Percentiles rank a stretch among this genome's conserved stretches.
These are phyloP conservation scores for Spodoptera exigua DNA, from an alignment of 2,888 invertebrate species.

Conservation along the genomic window DNA sequence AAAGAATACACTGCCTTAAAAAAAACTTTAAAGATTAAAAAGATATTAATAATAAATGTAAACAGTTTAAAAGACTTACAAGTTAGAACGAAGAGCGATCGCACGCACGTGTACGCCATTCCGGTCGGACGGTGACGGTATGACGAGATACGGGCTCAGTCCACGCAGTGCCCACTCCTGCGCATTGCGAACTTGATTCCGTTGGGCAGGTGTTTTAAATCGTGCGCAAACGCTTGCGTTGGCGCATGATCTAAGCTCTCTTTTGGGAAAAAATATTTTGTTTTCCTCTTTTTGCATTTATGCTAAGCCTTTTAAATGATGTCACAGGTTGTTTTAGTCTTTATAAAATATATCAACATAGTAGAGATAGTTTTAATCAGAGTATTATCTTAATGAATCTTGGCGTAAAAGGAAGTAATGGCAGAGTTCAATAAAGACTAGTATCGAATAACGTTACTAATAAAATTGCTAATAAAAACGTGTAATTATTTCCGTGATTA, in stretches of 20 bases:
- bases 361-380: too few relatives aligned
- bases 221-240: constrained; percentile 14
- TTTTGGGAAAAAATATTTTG: background rate
- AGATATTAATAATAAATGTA: constrained; percentile 14
- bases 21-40: constrained; percentile 12
- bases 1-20: background rate
- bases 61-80: constrained; percentile 71
- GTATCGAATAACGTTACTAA: too few relatives aligned
- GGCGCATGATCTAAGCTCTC: constrained; percentile 3
- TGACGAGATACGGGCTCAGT: constrained; percentile 47
- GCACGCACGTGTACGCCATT: constrained; percentile 74
- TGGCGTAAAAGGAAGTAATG: too few relatives aligned
- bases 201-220: constrained; percentile 42
- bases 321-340: too few relatives aligned
- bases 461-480: too few relatives aligned
- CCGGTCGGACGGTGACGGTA: constrained; percentile 64
- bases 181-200: constrained; percentile 38
- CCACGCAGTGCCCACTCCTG: constrained; percentile 31
- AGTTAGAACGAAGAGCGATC: constrained; percentile 80
- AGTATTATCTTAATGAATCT: too few relatives aligned
- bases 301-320: too few relatives aligned
- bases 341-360: too few relatives aligned
- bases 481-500: too few relatives aligned
- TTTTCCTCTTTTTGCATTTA: background rate
- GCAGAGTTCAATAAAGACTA: too few relatives aligned